A percentile compares a stretch with the other conserved stretches of the same genome.
These are phyloP conservation scores for Cyclopterus lumpus DNA, from an alignment of 2,797 vertebrate genomes.

Conservation along the genomic window DNA sequence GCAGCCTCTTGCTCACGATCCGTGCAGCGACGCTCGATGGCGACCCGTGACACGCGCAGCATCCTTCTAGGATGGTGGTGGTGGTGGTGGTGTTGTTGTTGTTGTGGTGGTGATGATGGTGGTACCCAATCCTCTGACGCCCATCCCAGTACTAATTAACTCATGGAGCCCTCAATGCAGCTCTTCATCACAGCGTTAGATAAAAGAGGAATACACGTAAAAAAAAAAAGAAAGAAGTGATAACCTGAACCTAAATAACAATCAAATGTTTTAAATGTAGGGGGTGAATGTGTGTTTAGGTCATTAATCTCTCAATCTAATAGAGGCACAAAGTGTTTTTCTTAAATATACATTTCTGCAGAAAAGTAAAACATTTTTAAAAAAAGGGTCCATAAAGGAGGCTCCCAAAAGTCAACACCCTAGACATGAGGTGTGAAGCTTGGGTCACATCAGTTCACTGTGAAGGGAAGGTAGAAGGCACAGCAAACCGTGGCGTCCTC, in stretches of 20 bases:
- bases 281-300: background rate
- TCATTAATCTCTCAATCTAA: background rate
- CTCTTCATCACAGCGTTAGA: background rate
- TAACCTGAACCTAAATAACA: background rate
- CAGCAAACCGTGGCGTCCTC: background rate
- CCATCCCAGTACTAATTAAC: background rate
- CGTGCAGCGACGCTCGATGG: background rate
- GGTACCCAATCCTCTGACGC: constrained; percentile 10
- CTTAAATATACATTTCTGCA: background rate
- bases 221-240: background rate
- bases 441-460: background rate
- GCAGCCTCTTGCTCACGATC: background rate
- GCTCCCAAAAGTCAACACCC: background rate
- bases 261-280: background rate
- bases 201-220: background rate
- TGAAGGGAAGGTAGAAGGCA: too few species aligned
- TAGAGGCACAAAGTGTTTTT: background rate
- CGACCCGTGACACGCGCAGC: constrained; percentile 33
- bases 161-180: background rate
- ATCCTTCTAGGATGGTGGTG: constrained; percentile 24
- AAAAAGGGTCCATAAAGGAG: background rate
- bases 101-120: too few species aligned
- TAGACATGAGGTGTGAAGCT: background rate
- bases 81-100: too few species aligned
- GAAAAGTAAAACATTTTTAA: background rate